Percentiles rank a stretch among this genome's conserved stretches.
These are phyloP conservation scores for Arctocebus calabarensis DNA, from an alignment of 2,797 vertebrate species.

Conservation along the genomic window DNA sequence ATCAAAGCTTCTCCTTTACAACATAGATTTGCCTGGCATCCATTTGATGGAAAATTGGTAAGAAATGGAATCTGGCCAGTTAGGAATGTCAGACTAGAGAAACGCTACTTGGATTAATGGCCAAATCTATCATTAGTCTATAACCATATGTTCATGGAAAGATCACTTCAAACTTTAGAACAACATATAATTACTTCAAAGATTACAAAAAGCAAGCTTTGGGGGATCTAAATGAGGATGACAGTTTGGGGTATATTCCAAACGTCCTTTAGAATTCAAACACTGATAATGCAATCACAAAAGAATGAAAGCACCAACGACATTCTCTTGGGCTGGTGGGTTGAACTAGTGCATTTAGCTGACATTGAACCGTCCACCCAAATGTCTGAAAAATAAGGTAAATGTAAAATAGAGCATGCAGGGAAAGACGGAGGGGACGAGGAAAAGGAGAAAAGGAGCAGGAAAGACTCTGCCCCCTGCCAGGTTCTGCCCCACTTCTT, in stretches of 20 bases:
- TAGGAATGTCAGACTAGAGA: constrained; percentile 47
- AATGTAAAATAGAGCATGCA: neutral
- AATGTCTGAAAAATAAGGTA: neutral
- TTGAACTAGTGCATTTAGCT: neutral
- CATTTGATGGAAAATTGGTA: constrained; percentile 13
- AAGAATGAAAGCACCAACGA: neutral
- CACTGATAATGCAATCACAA: neutral
- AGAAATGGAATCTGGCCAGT: constrained; percentile 61
- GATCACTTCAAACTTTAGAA: constrained; percentile 47
- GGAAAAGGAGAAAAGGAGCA: neutral
- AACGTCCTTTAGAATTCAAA: neutral
- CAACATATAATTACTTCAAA: constrained; percentile 39
- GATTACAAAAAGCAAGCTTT: neutral
- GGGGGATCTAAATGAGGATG: neutral
- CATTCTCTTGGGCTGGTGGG: neutral
- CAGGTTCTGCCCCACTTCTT: neutral
- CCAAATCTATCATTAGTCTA: constrained; percentile 59
- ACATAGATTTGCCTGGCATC: constrained; percentile 18
- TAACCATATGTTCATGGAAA: constrained; percentile 48
- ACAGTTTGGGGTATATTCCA: neutral
- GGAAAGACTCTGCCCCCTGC: neutral
- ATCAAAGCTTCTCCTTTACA: constrained; percentile 2
- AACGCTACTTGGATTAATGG: neutral
- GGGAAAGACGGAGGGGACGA: no score
- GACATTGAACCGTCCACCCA: neutral